Evolutionary conservation across 2,888 invertebrate species (phyloP), one percentile per base, ranked within the genome.

Genomic region (Escarpia spicata): DNA sequence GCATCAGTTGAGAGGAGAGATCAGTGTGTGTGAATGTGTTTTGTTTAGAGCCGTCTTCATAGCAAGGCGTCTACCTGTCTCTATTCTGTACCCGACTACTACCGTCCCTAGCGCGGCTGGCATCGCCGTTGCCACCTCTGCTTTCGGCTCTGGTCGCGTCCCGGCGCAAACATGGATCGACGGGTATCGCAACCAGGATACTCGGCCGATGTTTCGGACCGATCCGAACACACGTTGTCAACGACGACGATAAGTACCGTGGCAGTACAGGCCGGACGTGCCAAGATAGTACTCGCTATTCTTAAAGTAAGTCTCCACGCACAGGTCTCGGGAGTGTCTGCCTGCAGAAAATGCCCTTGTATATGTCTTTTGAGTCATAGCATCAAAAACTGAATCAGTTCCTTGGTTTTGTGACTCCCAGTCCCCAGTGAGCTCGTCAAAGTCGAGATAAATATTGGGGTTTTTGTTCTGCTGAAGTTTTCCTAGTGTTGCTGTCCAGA

Each of bases 211-310:
- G 26, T 26, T 75, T 75, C 75, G 75, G 75, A 26, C 75, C 19
- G 75, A 75, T 75, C 75, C 75, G 75, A 75, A 75, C 75, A 95
- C 92, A 95, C 95, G 75, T 95, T 95, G 89, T 95, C 96, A 45
- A 96, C 96, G 45, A 98, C 98, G 93, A 98, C 98, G 95, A 98
- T 98, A 95, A 98, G 98, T 96, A 98, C 98, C 93, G 98, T 98
- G 95, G 98, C 98, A 92, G 98, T 99, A 94, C 98, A 98, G 96
- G 98, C 98, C 96, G 98, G 98, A 94, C 97, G 97, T 95, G 98
- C 98, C 91, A 97, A 98, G 96, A 97, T 98, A 96, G 98, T 98
- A 95, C 98, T 99, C 95, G 98, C 98, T 94, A 97, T 98, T 94
- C 97, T 98, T 95, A 98, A 98, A 97, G 98, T 98, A 98, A 97